phyloP scores from a whole-genome alignment of 2,888 invertebrate genomes.

The Hydrotaea cyrtoneurina region DNA sequence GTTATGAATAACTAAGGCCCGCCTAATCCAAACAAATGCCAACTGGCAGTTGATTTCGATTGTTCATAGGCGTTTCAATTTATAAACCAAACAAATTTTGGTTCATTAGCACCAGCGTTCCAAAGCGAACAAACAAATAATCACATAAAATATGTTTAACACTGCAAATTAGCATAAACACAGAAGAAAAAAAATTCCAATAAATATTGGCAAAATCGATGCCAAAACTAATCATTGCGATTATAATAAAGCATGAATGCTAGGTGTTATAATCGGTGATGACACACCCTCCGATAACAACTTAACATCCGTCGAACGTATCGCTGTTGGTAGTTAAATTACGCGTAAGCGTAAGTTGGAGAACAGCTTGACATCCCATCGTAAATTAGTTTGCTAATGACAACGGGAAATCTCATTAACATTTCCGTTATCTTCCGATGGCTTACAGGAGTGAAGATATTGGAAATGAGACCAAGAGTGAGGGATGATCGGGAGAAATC shows the following conservation, averaged over 20 bases:
- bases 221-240: background rate
- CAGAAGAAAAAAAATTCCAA: background rate
- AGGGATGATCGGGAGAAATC: too few species aligned
- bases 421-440: background rate
- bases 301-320: too few species aligned
- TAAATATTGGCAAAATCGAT: slow-evolving; percentile 10
- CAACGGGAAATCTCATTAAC: background rate
- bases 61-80: background rate
- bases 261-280: background rate
- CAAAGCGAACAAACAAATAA: background rate
- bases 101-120: background rate
- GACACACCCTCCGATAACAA: background rate
- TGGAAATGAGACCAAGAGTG: too few species aligned
- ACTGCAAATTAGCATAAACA: background rate
- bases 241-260: background rate
- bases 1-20: too few species aligned
- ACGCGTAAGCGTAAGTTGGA: background rate
- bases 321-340: background rate
- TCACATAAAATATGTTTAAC: background rate
- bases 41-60: background rate
- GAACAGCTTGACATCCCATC: background rate
- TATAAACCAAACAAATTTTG: background rate
- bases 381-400: background rate
- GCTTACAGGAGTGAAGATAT: background rate
- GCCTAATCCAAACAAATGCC: too few species aligned